Percentiles rank a stretch among this genome's conserved stretches.
Conservation (phyloP, 2,888 invertebrate genomes). For the Terebella lapidaria region DNA sequence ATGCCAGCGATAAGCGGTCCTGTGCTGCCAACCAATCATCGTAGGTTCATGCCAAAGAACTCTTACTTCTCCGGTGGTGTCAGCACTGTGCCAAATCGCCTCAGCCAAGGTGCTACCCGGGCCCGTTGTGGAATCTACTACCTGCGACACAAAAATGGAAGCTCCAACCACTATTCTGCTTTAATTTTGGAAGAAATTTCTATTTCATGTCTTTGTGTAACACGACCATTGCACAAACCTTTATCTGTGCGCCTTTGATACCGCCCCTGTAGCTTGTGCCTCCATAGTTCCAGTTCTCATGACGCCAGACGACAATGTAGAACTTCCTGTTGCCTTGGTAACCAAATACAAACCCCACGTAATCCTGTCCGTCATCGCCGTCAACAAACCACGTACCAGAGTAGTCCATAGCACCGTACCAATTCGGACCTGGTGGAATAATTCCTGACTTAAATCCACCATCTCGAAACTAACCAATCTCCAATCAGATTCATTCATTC, state of each 20-base stretch:
- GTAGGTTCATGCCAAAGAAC: constrained; percentile 36
- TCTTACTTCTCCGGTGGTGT: constrained; percentile 24
- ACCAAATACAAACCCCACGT: constrained; percentile 40
- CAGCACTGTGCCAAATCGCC: constrained; percentile 32
- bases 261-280: constrained; percentile 24
- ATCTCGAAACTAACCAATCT: too few species aligned
- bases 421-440: constrained; percentile 51
- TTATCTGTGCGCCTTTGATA: constrained; percentile 38
- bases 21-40: constrained; percentile 31
- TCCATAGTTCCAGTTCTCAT: constrained; percentile 29
- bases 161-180: background rate
- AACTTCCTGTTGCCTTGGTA: constrained; percentile 59
- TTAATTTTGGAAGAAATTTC: too few species aligned
- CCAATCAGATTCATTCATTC: too few species aligned
- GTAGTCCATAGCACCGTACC: constrained; percentile 33
- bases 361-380: constrained; percentile 25
- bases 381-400: constrained; percentile 34
- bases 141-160: constrained; percentile 16
- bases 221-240: too few species aligned
- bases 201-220: too few species aligned
- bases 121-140: constrained; percentile 29
- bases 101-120: constrained; percentile 27
- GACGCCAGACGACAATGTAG: constrained; percentile 36
- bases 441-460: too few species aligned
- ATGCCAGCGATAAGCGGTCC: constrained; percentile 33